Evolutionary conservation across 2,113 vertebrate genomes (phyloP).

Genomic region (Melanerpes aurifrons): DNA sequence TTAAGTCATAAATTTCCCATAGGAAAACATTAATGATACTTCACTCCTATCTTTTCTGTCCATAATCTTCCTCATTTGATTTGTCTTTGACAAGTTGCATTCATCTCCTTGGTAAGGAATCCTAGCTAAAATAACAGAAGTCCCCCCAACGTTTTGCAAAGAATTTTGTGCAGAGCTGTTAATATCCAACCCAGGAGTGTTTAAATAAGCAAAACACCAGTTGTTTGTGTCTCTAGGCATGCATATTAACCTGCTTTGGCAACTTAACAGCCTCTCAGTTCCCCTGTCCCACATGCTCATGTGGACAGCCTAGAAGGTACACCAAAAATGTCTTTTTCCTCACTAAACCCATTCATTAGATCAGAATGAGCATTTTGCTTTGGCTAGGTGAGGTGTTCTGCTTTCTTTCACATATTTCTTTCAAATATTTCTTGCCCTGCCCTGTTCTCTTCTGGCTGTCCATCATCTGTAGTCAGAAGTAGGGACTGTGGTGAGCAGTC

Average conservation of each 20-base stretch:
- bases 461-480: background rate
- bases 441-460: background rate
- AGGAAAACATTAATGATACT: background rate
- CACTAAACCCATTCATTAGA: background rate
- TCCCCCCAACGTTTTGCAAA: background rate
- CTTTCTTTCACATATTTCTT: background rate
- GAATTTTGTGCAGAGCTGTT: background rate
- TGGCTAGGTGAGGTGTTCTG: background rate
- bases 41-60: background rate
- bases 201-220: background rate
- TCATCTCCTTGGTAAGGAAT: background rate
- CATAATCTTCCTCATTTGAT: background rate
- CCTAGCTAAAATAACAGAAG: background rate
- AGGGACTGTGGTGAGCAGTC: rapidly evolving
- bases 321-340: background rate
- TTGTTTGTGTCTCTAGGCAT: background rate
- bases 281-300: background rate
- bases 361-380: background rate
- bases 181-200: background rate
- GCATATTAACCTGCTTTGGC: rapidly evolving
- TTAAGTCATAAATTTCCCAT: background rate
- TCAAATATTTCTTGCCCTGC: background rate
- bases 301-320: background rate
- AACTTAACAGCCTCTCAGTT: background rate
- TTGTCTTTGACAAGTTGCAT: background rate